Base-by-base conservation (phyloP, 2,888 invertebrate species). In the Mongoloraphidia duomilia region DNA sequence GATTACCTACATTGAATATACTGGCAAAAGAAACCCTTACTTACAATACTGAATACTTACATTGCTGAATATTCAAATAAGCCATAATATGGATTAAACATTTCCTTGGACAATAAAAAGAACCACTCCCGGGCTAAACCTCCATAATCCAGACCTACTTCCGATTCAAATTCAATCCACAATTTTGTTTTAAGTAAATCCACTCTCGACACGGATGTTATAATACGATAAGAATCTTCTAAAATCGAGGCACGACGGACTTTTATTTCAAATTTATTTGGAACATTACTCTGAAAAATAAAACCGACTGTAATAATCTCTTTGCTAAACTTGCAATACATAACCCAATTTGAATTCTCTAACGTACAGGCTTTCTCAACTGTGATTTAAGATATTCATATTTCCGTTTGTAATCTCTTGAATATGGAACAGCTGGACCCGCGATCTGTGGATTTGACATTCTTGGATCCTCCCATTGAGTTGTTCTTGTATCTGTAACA, bases 41-140 rank as follows among this genome's bases (percentile, higher is more conserved):
- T 39, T 35, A 34, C 41, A 35, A 35, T 14, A 12, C 38, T 44
- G 12, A 11, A 51, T 46, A 76, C 83, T 76, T 70, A 86, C 96
- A 95, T 95, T 6, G 97, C 97, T 1, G 96, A 96, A 75, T 98
- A 98, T 71, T 98, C 97, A 73, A 98, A 98, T 48, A 98, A 77
- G 0, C 97, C 97, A 71, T 98, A 98, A 69, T 97, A 98, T 0
- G 98, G 98, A 75, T 98, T 98, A 72, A 98, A 98, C 94, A 98
- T 96, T 75, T 98, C 97, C 69, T 95, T 95, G 1, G 96, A 97
- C 10, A 98, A 73, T 33, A 97, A 77, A 75, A 95, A 98, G 75
- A 98, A 98, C 95, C 96, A 97, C 71, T 98, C 97, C 52, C 97
- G 77, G 1, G 95, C 91, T 47, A 96, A 76, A 12, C 96, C 96